Base-by-base conservation (phyloP, 2,113 vertebrate genomes). In the Phylloscopus whistleri region DNA sequence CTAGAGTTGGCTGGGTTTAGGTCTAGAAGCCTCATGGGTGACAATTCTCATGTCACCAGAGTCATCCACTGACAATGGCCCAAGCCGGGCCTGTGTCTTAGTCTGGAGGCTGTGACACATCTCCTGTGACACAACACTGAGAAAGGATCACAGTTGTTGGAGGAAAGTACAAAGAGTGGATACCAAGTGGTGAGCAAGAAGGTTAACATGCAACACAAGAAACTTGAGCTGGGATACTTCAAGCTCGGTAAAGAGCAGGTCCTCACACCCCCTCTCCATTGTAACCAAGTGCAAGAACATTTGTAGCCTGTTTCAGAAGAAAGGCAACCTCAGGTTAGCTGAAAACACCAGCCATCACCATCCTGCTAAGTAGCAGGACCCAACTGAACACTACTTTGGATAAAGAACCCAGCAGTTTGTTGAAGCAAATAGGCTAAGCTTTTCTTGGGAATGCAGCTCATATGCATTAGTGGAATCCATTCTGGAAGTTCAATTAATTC, bases 1-100 rank as follows among this genome's bases (percentile, higher is more conserved):
- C 13, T 27, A 2, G 2, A 23, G 19, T 28, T 89, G 60, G 13
- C 30, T 75, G 39, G 35, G 9, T 86, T 86, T 48, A 56, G 39
- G 20, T 37, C 41, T 18, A n/a, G n/a, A 66, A 95, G 48, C 21
- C 35, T 87, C 46, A 31, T 0, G 0, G 19, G 51, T 60, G n/a
- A 60, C 22, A 44, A 44, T 63, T 35, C 4, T 46, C 41, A 17
- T 9, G 16, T 43, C 77, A 43, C 15, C 4, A 1, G 37, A 56
- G n/a, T 51, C 24, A 72, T 26, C 23, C 44, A 80, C 26, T 35
- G 53, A 83, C 18, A 43, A 4, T 0, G 4, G 4, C 48, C 9
- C 48, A 51, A 63, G 27, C 11, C 0, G 0, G 18, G 49, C 13
- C 27, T 76, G 26, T 67, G 26, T 35, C 9, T 10, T n/a, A 70